Evolutionary conservation across 1,140 invertebrate genomes (phyloP).

Genomic region (Stegodyphus dumicola): DNA sequence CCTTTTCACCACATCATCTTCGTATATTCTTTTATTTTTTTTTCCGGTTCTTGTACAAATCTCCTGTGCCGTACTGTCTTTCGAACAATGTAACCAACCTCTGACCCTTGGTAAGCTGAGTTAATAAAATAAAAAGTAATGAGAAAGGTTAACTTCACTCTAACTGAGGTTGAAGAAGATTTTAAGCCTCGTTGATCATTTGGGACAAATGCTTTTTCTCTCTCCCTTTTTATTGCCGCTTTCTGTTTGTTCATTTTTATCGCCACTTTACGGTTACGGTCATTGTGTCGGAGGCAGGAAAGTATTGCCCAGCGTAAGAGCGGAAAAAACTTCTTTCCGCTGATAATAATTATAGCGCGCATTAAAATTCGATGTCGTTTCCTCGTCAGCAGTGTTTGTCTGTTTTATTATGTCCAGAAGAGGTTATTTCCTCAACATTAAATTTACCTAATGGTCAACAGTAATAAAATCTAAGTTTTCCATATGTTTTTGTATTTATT

Average conservation of each 20-base stretch:
- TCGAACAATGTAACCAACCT: constrained; percentile 24
- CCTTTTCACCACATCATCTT: not conserved
- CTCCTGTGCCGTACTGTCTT: not conserved
- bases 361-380: constrained; percentile 31
- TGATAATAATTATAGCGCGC: constrained; percentile 17
- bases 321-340: constrained; percentile 31
- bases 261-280: constrained; percentile 23
- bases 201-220: constrained; percentile 19
- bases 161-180: constrained; percentile 1
- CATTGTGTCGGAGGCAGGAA: constrained; percentile 39
- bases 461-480: too few relatives aligned
- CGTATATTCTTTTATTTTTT: not conserved
- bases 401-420: too few relatives aligned
- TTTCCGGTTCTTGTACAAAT: constrained; percentile 14
- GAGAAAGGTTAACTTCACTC: constrained; percentile 14
- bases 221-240: not conserved
- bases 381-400: not conserved
- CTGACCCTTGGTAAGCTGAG: not conserved
- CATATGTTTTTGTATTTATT: too few relatives aligned
- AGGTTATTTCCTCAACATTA: too few relatives aligned
- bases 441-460: too few relatives aligned
- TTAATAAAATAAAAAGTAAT: not conserved
- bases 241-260: constrained; percentile 36
- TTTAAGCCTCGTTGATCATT: constrained; percentile 33
- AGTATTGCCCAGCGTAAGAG: constrained; percentile 17